A percentile compares a stretch with the other conserved stretches of the same genome.
Evolutionary conservation across 1,140 invertebrate genomes (phyloP).

Genomic region (Procambarus virginalis): DNA sequence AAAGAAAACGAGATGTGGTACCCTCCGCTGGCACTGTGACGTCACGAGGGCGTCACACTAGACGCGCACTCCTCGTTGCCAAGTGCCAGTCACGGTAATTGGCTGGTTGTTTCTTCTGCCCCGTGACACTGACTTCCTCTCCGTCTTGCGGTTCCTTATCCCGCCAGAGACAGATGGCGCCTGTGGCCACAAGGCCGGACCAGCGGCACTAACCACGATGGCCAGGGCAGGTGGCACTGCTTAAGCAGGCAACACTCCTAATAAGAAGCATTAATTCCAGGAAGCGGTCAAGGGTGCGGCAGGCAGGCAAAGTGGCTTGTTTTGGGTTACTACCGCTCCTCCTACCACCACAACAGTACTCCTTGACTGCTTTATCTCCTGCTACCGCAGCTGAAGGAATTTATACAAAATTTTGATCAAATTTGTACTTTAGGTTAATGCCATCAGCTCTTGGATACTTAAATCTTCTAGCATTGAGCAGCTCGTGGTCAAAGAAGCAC

Average conservation of each 20-base stretch:
- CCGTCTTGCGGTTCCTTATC: too few relatives aligned
- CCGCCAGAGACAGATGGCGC: too few relatives aligned
- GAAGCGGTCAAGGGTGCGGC: not conserved
- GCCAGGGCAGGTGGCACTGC: not conserved
- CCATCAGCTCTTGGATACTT: too few relatives aligned
- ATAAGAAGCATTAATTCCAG: slow-evolving; percentile 19
- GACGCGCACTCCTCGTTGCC: not conserved
- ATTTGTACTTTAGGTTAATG: too few relatives aligned
- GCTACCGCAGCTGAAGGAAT: too few relatives aligned
- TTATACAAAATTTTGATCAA: too few relatives aligned
- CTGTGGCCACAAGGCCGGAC: too few relatives aligned
- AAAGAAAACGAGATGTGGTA: slow-evolving; percentile 28
- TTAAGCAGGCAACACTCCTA: slow-evolving; percentile 6
- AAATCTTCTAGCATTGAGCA: too few relatives aligned
- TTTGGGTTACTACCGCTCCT: slow-evolving; percentile 4
- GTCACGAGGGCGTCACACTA: slow-evolving; percentile 2
- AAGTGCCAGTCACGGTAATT: slow-evolving; percentile 6
- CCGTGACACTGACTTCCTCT: too few relatives aligned
- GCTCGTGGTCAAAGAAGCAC: too few relatives aligned
- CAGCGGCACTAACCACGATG: too few relatives aligned
- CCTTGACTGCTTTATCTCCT: too few relatives aligned
- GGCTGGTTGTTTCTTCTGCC: slow-evolving; percentile 7
- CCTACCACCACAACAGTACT: not conserved
- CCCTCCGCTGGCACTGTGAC: slow-evolving; percentile 21
- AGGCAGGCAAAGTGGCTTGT: not conserved